phyloP scores from a whole-genome alignment of 2,113 vertebrate species.

The Nannobrachium achirus region DNA sequence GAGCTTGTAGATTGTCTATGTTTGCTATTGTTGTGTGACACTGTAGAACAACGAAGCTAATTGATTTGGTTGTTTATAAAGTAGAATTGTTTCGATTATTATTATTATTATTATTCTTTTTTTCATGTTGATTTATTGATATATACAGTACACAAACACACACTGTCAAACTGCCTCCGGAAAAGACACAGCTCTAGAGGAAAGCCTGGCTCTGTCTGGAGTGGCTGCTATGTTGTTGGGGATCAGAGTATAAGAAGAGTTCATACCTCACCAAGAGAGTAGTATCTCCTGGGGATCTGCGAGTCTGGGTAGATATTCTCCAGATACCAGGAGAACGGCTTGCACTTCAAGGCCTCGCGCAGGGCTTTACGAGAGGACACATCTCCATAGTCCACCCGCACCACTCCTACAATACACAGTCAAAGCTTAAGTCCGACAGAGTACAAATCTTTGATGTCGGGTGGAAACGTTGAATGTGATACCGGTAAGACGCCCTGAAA shows the following conservation, averaged over 20 bases:
- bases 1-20: too few species aligned
- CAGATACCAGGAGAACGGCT: constrained; percentile 97
- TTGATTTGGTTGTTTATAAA: too few species aligned
- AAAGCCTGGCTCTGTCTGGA: constrained; percentile 39
- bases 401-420: constrained; percentile 83
- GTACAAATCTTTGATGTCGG: background rate
- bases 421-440: background rate
- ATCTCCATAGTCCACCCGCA: constrained; percentile 95
- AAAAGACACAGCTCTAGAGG: constrained; percentile 10
- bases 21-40: too few species aligned
- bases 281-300: constrained; percentile 96
- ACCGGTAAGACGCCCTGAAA: too few species aligned
- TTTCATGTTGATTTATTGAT: too few species aligned
- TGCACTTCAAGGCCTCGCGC: constrained; percentile 88
- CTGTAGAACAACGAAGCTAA: too few species aligned
- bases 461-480: too few species aligned
- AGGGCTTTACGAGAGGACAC: constrained; percentile 90
- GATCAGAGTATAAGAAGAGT: constrained; percentile 54
- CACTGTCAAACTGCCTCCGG: constrained; percentile 6
- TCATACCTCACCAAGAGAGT: constrained; percentile 96
- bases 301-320: constrained; percentile 97
- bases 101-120: too few species aligned
- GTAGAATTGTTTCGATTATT: too few species aligned
- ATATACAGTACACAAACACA: too few species aligned
- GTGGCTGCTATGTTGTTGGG: constrained; percentile 19